Base-by-base conservation (phyloP, 2,888 invertebrate species). In the Matsumyia berberina region DNA sequence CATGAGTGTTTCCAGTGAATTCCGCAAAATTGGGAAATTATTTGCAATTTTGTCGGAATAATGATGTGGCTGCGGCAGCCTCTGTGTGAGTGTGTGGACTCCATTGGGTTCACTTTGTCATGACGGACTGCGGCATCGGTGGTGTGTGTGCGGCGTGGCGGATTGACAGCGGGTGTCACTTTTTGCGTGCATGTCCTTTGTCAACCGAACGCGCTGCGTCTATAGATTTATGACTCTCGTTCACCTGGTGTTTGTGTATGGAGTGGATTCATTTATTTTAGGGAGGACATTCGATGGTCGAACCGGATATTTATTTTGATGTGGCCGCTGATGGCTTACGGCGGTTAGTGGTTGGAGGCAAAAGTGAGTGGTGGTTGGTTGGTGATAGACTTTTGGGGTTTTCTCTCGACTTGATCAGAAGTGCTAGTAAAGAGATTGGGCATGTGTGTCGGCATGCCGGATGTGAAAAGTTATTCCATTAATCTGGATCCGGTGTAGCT, bases 391-490 rank as follows among this genome's bases (percentile, higher is more conserved):
- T n/a, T 51, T 51, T 51, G 5, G 49, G n/a, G 24, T 5, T 29
- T 51, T 51, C 29, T 29, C n/a, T 6, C 1, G 2, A 4, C 46
- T 5, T 44, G 17, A 17, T 0, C 12, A 3, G 17, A 4, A 2
- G 17, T 17, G 44, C 2, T 8, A 17, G 17, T 44, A 17, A 2
- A 0, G 17, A 12, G 44, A 11, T 11, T 17, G 46, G 12, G 44
- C 9, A 19, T 46, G 46, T 46, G 46, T 19, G 37, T 19, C 4
- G 33, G 31, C 2, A 19, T 17, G 7, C 39, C 77, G 77, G 81
- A 82, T 70, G 77, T 64, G 35, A 77, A 77, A 82, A 82, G 77
- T 81, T 70, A 77, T 82, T 77, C 70, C 81, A 82, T 82, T 82
- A 77, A 77, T 70, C 81, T 70, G 51, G 35, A 58, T 77, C 81